Base-by-base conservation (phyloP, 2,888 invertebrate species). In the Brachyptera risi region DNA sequence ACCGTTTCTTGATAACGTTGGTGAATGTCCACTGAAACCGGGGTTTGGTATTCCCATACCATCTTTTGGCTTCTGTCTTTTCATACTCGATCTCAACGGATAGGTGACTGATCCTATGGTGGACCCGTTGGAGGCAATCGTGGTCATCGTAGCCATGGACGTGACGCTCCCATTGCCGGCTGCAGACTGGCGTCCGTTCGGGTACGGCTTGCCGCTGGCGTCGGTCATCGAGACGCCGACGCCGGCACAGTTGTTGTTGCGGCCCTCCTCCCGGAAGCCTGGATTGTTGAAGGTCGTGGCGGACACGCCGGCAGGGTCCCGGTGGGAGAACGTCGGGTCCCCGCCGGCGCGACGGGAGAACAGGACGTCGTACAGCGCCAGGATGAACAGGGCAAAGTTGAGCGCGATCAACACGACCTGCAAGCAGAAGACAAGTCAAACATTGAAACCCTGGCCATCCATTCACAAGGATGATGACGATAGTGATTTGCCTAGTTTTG, bases 201-300 rank as follows among this genome's bases (percentile, higher is more conserved):
- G 56, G 74, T 92, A 92, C 0, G 92, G 91, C 72, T 89, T 90
- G 15, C 90, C 92, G 35, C 91, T 91, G 15, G 92, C 88, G 72
- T 90, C 90, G 2, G 92, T 93, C 83, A 93, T 88, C 47, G 92
- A 90, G 69, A 92, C 85, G 38, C 74, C 68, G 9, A 21, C 50
- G n/a, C n/a, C 42, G n/a, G n/a, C n/a, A n/a, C n/a, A n/a, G 47
- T 58, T 35, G 23, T 54, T 35, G n/a, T 42, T 65, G 23, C 81
- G 80, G n/a, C n/a, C n/a, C n/a, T n/a, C n/a, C 66, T 92, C 92
- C 73, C 90, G 85, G 73, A 88, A 92, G 35, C 92, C 91, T 3
- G 92, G 92, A 78, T 92, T 92, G 69, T 90, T 90, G 73, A 88
- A 90, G 37, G 92, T 91, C 42, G 88, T 87, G 21, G 85, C 84